Evolutionary conservation across 2,888 invertebrate species (phyloP).

Genomic region (Acanthosepion pharaonis): DNA sequence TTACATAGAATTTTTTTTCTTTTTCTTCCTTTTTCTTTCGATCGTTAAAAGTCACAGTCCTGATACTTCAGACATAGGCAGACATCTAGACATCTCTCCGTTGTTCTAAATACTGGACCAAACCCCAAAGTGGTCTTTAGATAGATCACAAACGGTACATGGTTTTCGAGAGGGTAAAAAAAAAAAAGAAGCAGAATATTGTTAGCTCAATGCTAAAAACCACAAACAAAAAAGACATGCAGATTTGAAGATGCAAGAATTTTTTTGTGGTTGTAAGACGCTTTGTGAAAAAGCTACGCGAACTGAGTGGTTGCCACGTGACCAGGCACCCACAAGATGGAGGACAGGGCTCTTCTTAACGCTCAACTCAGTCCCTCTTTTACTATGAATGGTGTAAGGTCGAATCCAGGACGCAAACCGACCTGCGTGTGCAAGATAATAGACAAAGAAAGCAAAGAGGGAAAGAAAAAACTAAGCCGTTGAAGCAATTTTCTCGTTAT

Average conservation of each 20-base stretch:
- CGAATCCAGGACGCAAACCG: background rate
- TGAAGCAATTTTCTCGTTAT: background rate
- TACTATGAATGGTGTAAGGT: background rate
- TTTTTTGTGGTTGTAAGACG: background rate
- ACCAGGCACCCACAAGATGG: background rate
- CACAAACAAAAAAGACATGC: background rate
- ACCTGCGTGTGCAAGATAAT: background rate
- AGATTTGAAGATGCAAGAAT: background rate
- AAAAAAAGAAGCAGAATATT: background rate
- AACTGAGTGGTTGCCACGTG: constrained; percentile 14
- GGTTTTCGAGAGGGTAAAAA: background rate
- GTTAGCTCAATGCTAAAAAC: background rate
- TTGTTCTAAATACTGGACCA: background rate
- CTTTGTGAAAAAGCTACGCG: background rate
- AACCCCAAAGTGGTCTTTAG: background rate
- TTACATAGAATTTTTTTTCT: no score
- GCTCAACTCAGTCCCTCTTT: background rate
- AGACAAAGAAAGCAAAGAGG: background rate
- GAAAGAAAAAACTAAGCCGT: background rate
- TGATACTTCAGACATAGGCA: no score
- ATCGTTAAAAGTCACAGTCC: no score
- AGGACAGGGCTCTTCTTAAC: constrained; percentile 35
- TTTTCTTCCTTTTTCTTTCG: no score
- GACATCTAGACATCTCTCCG: background rate
- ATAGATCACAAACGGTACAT: background rate